Evolutionary conservation across 2,888 invertebrate genomes (phyloP).

Genomic region (Nomada flava): DNA sequence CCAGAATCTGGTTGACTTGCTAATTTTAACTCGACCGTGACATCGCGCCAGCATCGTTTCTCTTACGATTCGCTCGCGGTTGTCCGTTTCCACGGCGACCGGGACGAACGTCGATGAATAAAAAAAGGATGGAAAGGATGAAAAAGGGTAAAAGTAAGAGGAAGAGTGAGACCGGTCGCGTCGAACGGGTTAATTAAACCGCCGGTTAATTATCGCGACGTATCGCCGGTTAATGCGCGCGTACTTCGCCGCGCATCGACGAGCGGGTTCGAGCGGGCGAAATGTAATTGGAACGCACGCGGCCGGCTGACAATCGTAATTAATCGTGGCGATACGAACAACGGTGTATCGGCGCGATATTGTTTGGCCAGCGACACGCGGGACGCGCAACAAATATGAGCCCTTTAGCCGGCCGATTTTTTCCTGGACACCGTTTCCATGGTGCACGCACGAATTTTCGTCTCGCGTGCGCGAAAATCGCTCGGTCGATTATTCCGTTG

Average conservation of each 20-base stretch:
- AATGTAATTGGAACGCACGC: conserved; percentile 17
- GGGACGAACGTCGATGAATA: neutral
- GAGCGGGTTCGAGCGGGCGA: neutral
- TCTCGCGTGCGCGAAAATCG: conserved; percentile 6
- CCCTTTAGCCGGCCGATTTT: conserved; percentile 19
- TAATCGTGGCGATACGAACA: conserved; percentile 47
- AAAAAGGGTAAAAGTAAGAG: neutral
- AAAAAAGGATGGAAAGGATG: no score
- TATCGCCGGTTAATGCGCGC: conserved; percentile 51
- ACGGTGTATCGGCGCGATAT: conserved; percentile 49
- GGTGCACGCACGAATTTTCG: conserved; percentile 38
- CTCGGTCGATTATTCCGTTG: neutral
- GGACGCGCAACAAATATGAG: conserved; percentile 5
- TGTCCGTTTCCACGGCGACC: conserved; percentile 7
- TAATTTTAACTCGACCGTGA: conserved; percentile 84
- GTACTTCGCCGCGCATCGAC: conserved; percentile 11
- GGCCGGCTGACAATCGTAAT: conserved; percentile 35
- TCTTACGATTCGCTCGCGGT: conserved; percentile 73
- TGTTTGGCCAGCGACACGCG: conserved; percentile 12
- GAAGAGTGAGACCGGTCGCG: neutral
- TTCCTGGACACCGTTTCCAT: conserved; percentile 32
- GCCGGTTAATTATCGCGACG: conserved; percentile 44
- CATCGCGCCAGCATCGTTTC: conserved; percentile 76
- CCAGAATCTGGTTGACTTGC: conserved; percentile 81
- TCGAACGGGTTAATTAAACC: conserved; percentile 42